A percentile compares a stretch with the other conserved stretches of the same genome.
Conservation (phyloP, 2,797 vertebrate genomes). For the Potorous gilbertii region DNA sequence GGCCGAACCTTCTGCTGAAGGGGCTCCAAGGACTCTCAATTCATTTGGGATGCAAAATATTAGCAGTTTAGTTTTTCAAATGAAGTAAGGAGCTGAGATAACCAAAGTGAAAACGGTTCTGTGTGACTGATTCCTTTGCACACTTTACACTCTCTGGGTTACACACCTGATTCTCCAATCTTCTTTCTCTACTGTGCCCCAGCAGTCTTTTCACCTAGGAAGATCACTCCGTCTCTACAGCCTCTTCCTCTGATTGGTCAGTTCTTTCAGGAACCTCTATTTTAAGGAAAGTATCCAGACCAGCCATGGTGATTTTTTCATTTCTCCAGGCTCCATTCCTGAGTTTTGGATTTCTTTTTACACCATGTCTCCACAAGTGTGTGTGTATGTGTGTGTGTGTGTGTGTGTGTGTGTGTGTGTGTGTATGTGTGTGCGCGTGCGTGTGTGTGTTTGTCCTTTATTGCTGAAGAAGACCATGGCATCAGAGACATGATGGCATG, state of each 20-base stretch:
- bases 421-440: too few species aligned
- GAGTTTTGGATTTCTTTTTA: neutral
- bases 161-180: neutral
- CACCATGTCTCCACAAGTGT: neutral
- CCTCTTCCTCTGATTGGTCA: neutral
- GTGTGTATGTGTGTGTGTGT: too few species aligned
- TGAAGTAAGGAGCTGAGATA: slow-evolving; percentile 67
- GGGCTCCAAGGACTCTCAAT: slow-evolving; percentile 50
- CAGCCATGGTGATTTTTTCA: neutral
- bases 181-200: neutral
- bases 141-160: neutral
- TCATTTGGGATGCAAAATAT: slow-evolving; percentile 59
- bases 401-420: too few species aligned
- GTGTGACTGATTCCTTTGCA: slow-evolving; percentile 57
- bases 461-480: too few species aligned
- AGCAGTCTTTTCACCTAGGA: neutral
- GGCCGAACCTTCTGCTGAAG: slow-evolving; percentile 50
- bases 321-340: neutral
- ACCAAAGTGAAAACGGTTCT: slow-evolving; percentile 64
- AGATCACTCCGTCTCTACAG: neutral
- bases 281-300: neutral
- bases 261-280: neutral
- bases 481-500: too few species aligned
- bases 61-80: slow-evolving; percentile 68
- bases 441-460: too few species aligned